Evolutionary conservation across 2,113 vertebrate genomes (phyloP).

Genomic region (Boleophthalmus pectinirostris): DNA sequence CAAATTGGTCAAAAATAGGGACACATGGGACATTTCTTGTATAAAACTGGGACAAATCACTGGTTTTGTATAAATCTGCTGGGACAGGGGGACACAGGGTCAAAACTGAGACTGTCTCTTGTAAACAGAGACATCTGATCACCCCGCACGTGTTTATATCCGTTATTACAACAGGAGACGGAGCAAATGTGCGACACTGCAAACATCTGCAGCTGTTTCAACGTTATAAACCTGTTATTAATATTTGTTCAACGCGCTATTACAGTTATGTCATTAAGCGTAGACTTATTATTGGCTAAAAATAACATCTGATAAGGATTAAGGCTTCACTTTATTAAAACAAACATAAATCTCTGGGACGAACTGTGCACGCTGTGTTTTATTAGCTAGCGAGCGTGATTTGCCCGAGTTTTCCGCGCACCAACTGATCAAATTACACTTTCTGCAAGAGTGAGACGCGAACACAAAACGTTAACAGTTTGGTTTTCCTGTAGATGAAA

Average conservation of each 20-base stretch:
- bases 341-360: neutral
- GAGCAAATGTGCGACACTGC: neutral
- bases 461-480: neutral
- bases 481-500: neutral
- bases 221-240: neutral
- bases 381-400: neutral
- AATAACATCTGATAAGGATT: neutral
- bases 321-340: neutral
- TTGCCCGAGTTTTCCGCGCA: neutral
- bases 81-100: no score
- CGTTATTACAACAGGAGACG: no score
- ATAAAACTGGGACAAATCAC: no score
- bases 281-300: neutral
- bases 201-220: neutral
- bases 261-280: neutral
- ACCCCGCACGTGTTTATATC: no score
- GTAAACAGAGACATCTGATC: no score
- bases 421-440: neutral
- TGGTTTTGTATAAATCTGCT: no score
- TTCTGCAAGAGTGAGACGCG: neutral
- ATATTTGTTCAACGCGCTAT: neutral
- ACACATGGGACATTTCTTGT: no score
- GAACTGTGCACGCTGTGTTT: neutral
- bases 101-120: no score
- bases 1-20: no score